phyloP scores from a whole-genome alignment of 2,797 vertebrate genomes.

The Spizella passerina region DNA sequence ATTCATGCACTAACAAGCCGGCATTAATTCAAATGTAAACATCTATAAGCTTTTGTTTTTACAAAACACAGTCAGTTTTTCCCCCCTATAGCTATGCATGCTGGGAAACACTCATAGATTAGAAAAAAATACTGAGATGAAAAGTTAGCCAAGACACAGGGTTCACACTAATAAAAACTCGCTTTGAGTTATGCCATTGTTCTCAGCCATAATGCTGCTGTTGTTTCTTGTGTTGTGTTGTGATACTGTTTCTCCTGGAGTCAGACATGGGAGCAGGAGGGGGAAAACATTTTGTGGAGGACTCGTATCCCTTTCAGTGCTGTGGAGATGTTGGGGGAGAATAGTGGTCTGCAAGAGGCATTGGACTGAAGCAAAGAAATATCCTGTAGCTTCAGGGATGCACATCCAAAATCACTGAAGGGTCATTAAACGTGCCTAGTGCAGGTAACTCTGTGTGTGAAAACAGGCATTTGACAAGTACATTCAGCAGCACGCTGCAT shows the following conservation, averaged over 20 bases:
- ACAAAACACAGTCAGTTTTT: not conserved
- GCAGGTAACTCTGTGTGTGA: not conserved
- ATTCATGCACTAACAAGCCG: conserved; percentile 25
- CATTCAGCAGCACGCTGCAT: not conserved
- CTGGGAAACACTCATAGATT: not conserved
- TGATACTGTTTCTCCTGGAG: not conserved
- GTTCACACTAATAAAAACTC: not conserved
- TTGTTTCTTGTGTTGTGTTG: not conserved
- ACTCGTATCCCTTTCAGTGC: not conserved
- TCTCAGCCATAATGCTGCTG: not conserved
- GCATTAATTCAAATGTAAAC: conserved; percentile 43
- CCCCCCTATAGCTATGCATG: not conserved
- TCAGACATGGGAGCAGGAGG: not conserved
- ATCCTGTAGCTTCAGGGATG: not conserved
- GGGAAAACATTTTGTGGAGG: not conserved
- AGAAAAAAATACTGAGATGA: not conserved
- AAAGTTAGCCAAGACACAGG: not conserved
- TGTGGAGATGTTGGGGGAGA: not conserved
- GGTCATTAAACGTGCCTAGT: not conserved
- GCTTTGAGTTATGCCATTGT: not conserved
- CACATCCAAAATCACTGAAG: not conserved
- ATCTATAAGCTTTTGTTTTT: conserved; percentile 24
- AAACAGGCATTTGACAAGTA: not conserved
- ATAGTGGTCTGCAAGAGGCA: not conserved
- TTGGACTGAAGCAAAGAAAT: not conserved